Evolutionary conservation across 1,140 invertebrate species (phyloP), one percentile per base, ranked within the genome.

Genomic region (Drosophila saltans): DNA sequence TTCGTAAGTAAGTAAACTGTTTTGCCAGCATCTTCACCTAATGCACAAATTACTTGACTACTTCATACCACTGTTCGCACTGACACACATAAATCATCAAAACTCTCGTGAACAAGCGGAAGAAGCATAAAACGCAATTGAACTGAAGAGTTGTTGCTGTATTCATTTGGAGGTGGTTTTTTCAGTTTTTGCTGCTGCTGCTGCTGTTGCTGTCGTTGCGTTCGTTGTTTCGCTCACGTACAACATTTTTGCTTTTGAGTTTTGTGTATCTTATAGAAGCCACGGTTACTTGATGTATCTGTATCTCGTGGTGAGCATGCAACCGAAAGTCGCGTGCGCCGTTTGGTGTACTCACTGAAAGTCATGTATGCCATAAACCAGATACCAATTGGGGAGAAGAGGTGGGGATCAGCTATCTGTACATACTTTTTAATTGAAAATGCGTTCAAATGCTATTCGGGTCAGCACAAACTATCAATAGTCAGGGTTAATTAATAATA

Each of bases 191-290:
- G 63, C 45, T 66, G 21, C 28, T 39, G 66, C 59, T 64, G 69
- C 67, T 78, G 21, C 28, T 39, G 61, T 55, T 64, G 69, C 67
- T 78, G 74, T 58, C 78, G 80, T 60, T 78, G 84, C 64, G 85
- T 84, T 78, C 84, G 84, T 88, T 88, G 64, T 48, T 78, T 67
- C 26, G 24, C 72, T 61, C 84, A 88, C 84, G 84, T 88, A 88
- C 71, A 30, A 73, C 77, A 68, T 80, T 80, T 71, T 59, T 69
- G 70, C 57, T 39, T 26, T 30, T 41, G 60, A 45, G 28, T 40
- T 40, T 26, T 52, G 24, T 43, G 39, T 80, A 39, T 63, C n/a
- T 65, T 3, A 52, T 65, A 39, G 26, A 26, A 9, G 26, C 45
- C 45, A 52, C 45, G 21, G 21, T 48, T 36, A 2, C n/a, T 36